A percentile compares a stretch with the other conserved stretches of the same genome.
Evolutionary conservation across 2,888 invertebrate genomes (phyloP).

Genomic region (Lucinisca nassula): DNA sequence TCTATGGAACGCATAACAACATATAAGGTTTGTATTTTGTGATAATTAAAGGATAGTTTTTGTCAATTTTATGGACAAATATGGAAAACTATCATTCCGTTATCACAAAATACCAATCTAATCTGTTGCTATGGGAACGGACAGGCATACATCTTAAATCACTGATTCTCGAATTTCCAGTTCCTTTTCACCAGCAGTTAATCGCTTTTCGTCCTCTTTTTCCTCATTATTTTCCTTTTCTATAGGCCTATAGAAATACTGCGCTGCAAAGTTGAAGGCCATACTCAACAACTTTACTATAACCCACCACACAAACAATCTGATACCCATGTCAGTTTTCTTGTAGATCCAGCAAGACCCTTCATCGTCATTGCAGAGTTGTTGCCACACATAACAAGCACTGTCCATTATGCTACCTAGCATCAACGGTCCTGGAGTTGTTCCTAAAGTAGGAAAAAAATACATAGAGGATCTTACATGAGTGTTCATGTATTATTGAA

Average conservation of each 20-base stretch:
- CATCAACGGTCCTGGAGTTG: constrained; percentile 73
- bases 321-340: constrained; percentile 71
- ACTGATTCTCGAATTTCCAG: constrained; percentile 21
- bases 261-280: constrained; percentile 69
- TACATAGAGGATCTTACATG: not conserved
- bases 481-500: too few relatives aligned
- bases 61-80: too few relatives aligned
- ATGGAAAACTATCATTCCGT: too few relatives aligned
- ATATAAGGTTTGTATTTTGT: too few relatives aligned
- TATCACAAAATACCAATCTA: too few relatives aligned
- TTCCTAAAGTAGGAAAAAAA: constrained; percentile 47
- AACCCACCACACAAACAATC: constrained; percentile 75
- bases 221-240: constrained; percentile 10
- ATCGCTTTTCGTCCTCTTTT: not conserved
- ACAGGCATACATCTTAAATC: too few relatives aligned
- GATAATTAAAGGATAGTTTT: too few relatives aligned
- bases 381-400: constrained; percentile 74
- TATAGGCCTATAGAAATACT: constrained; percentile 64
- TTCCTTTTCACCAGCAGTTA: not conserved
- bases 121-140: too few relatives aligned
- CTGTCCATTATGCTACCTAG: constrained; percentile 74
- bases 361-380: constrained; percentile 50
- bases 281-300: constrained; percentile 63
- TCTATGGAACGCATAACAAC: too few relatives aligned
- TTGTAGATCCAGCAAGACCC: constrained; percentile 75